Evolutionary conservation across 2,888 invertebrate genomes (phyloP).

Genomic region (Chamaedrilus cognettii): DNA sequence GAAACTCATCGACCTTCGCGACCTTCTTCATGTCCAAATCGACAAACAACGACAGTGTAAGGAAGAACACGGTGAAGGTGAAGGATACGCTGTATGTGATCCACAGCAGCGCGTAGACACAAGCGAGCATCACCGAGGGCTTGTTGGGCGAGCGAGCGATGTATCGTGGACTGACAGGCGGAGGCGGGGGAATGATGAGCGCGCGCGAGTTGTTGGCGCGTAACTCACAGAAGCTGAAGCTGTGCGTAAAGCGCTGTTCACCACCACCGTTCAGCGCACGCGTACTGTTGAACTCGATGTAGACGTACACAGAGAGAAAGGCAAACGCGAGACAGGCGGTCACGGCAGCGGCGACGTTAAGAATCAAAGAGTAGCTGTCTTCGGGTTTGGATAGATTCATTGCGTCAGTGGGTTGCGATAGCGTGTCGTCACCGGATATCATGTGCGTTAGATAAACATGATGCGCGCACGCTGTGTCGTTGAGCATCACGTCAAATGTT

Average conservation of each 20-base stretch:
- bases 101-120: constrained; percentile 24
- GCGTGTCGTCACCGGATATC: background rate
- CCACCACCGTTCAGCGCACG: background rate
- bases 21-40: constrained; percentile 14
- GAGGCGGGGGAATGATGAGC: background rate
- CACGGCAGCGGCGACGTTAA: background rate
- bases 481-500: constrained; percentile 33
- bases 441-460: constrained; percentile 3
- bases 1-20: constrained; percentile 5
- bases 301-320: constrained; percentile 1
- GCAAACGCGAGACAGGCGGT: background rate
- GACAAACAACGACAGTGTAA: constrained; percentile 40
- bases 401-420: background rate
- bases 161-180: background rate
- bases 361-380: background rate
- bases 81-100: constrained; percentile 29
- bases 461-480: constrained; percentile 21
- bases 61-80: constrained; percentile 35
- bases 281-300: background rate
- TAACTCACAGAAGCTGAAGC: background rate
- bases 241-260: background rate
- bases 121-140: background rate
- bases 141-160: background rate
- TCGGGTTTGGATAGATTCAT: background rate
- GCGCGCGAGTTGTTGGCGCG: background rate